phyloP scores from a whole-genome alignment of 1,140 invertebrate genomes.

The Drosophila azteca region DNA sequence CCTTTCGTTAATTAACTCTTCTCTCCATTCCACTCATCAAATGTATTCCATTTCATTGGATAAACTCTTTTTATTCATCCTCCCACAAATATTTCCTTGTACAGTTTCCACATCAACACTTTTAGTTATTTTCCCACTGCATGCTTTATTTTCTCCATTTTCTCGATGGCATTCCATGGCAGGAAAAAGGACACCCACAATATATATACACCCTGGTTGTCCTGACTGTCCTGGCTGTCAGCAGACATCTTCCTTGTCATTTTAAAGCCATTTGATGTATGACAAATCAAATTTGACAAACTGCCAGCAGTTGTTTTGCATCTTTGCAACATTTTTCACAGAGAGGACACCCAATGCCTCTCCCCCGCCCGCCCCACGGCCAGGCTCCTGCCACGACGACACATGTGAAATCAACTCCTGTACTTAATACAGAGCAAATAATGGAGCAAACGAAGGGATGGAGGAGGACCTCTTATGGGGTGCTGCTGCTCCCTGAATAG shows the following conservation, averaged over 20 bases:
- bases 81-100: slow-evolving; percentile 10
- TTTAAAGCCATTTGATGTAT: slow-evolving; percentile 80
- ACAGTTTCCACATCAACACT: slow-evolving; percentile 40
- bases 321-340: slow-evolving; percentile 75
- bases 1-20: too few relatives aligned
- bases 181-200: slow-evolving; percentile 13
- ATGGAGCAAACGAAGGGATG: slow-evolving; percentile 29
- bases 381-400: not conserved
- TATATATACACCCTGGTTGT: too few relatives aligned
- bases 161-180: slow-evolving; percentile 11
- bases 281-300: slow-evolving; percentile 82
- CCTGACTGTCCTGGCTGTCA: slow-evolving; percentile 26
- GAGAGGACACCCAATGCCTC: not conserved
- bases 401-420: slow-evolving; percentile 70
- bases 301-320: slow-evolving; percentile 81
- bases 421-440: slow-evolving; percentile 68
- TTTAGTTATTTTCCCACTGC: slow-evolving; percentile 24
- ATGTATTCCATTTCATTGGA: slow-evolving; percentile 14
- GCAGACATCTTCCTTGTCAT: slow-evolving; percentile 60
- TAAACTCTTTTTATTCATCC: slow-evolving; percentile 1
- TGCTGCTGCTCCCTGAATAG: not conserved
- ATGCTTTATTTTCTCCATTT: slow-evolving; percentile 4
- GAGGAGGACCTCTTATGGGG: slow-evolving; percentile 10
- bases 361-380: too few relatives aligned
- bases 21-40: too few relatives aligned